A percentile compares a stretch with the other conserved stretches of the same genome.
Conservation (phyloP, 2,113 vertebrate genomes). For the Protobothrops flavoviridis region DNA sequence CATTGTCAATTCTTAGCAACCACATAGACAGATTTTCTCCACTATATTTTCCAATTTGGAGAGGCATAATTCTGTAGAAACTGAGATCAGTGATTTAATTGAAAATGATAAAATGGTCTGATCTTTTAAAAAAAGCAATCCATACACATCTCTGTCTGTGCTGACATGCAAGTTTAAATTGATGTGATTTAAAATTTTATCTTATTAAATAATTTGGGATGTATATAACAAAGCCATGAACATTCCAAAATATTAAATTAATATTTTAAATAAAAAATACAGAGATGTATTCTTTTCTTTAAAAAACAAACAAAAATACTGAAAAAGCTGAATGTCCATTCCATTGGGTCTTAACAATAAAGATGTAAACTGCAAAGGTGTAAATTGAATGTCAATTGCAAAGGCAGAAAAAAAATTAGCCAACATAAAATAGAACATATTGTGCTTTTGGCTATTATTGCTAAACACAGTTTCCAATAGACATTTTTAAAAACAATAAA, state of each 20-base stretch:
- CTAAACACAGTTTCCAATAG: conserved; percentile 23
- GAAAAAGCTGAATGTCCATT: not conserved
- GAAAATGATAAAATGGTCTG: not conserved
- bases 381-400: conserved; percentile 34
- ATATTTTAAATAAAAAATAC: not conserved
- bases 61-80: not conserved
- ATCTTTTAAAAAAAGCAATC: not conserved
- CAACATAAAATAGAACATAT: conserved; percentile 3
- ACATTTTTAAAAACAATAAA: conserved; percentile 30
- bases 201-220: not conserved
- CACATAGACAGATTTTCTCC: not conserved
- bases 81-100: not conserved
- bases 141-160: not conserved
- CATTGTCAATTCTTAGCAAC: not conserved
- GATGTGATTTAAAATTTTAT: not conserved
- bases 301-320: not conserved
- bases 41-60: not conserved
- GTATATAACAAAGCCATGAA: not conserved
- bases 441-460: conserved; percentile 3
- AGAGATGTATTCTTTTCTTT: not conserved
- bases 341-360: not conserved
- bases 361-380: not conserved
- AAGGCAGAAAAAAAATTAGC: not conserved
- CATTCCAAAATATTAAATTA: not conserved
- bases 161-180: not conserved